phyloP scores from a whole-genome alignment of 1,140 invertebrate species.

The Drosophila punjabiensis region DNA sequence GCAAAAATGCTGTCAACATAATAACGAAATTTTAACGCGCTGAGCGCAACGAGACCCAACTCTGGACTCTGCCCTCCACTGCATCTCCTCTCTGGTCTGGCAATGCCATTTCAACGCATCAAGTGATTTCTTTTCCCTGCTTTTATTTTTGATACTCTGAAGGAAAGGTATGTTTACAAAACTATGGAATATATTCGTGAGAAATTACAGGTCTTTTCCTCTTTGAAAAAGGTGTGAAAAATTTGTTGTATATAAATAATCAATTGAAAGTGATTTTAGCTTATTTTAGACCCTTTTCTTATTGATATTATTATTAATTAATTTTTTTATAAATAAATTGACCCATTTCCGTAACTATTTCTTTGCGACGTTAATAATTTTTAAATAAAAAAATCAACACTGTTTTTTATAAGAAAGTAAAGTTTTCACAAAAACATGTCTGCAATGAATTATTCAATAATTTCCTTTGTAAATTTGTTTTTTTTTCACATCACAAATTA shows the following conservation, averaged over 20 bases:
- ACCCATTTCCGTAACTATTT: not conserved
- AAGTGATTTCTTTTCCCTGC: constrained; percentile 31
- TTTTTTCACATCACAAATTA: not conserved
- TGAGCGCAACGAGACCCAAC: constrained; percentile 54
- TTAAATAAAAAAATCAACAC: not conserved
- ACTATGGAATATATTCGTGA: not conserved
- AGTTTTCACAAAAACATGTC: too few species aligned
- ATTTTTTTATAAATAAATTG: not conserved
- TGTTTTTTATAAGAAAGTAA: too few species aligned
- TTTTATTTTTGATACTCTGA: constrained; percentile 16
- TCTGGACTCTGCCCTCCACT: constrained; percentile 10
- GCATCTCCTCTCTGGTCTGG: constrained; percentile 23
- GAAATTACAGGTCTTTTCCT: not conserved
- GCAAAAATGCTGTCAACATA: constrained; percentile 83
- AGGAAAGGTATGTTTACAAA: not conserved
- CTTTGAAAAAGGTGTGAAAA: not conserved
- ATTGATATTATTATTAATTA: not conserved
- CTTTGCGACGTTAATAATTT: not conserved
- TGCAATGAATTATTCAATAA: too few species aligned
- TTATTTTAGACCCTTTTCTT: too few species aligned
- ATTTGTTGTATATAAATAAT: too few species aligned
- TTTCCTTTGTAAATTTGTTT: not conserved
- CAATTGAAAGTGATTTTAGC: too few species aligned
- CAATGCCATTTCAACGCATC: constrained; percentile 53
- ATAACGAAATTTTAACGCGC: constrained; percentile 84